Conservation (phyloP, 1,140 invertebrate species). For the Maconellicoccus hirsutus region DNA sequence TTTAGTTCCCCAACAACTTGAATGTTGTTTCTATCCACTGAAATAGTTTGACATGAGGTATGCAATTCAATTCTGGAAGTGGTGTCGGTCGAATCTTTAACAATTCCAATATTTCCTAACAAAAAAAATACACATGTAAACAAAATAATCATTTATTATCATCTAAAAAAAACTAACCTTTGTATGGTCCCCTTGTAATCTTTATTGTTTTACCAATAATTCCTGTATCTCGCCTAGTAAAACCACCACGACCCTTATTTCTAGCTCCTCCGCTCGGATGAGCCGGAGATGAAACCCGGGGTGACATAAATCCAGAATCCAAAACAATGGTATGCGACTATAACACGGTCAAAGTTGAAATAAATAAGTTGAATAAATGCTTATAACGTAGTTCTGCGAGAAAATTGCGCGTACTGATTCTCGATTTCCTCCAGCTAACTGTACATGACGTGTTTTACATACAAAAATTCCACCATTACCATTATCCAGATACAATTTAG, state of each 20-base stretch:
- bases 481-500: slow-evolving; percentile 87
- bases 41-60: slow-evolving; percentile 92
- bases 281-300: slow-evolving; percentile 35
- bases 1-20: slow-evolving; percentile 58
- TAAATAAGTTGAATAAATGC: not conserved
- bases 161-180: slow-evolving; percentile 44
- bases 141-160: not conserved
- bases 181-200: slow-evolving; percentile 93
- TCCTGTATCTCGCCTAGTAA: slow-evolving; percentile 67
- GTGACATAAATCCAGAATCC: slow-evolving; percentile 31
- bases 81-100: slow-evolving; percentile 86
- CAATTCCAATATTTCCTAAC: slow-evolving; percentile 60
- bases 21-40: slow-evolving; percentile 86
- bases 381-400: too few relatives aligned
- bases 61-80: slow-evolving; percentile 96
- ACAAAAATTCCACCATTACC: slow-evolving; percentile 96
- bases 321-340: slow-evolving; percentile 23
- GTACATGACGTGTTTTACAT: slow-evolving; percentile 83
- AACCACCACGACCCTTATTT: slow-evolving; percentile 49
- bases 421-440: slow-evolving; percentile 55
- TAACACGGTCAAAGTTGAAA: not conserved
- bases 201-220: slow-evolving; percentile 95
- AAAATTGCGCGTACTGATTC: not conserved
- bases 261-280: slow-evolving; percentile 56
- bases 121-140: too few relatives aligned